Conservation (phyloP, 2,797 vertebrate genomes). For the Falco peregrinus region DNA sequence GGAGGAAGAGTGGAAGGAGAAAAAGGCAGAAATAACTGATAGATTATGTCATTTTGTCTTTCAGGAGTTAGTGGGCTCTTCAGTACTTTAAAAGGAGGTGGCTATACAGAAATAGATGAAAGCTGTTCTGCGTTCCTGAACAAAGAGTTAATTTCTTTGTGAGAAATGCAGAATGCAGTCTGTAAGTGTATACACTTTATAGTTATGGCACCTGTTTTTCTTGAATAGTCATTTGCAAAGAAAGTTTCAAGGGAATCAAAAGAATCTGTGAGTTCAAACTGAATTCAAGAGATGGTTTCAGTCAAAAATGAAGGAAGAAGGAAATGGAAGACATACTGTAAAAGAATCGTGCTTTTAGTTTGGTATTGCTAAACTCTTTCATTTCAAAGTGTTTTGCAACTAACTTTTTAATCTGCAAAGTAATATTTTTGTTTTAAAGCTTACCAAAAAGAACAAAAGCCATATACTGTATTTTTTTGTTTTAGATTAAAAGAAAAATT, state of each 20-base stretch:
- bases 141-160: neutral
- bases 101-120: neutral
- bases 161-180: neutral
- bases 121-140: neutral
- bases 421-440: neutral
- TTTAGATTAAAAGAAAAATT: neutral
- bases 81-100: neutral
- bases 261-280: neutral
- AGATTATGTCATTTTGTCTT: neutral
- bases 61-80: neutral
- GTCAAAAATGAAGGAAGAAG: neutral
- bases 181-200: neutral
- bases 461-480: neutral
- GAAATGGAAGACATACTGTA: neutral
- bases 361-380: neutral
- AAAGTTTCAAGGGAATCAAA: neutral
- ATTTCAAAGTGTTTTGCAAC: neutral
- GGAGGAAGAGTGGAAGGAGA: neutral
- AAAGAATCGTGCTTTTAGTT: neutral
- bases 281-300: neutral
- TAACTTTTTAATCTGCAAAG: neutral
- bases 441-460: neutral
- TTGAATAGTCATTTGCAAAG: neutral
- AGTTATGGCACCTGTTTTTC: neutral
- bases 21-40: neutral